Base-by-base conservation (phyloP, 2,888 invertebrate species). In the Minunthozetes semirufus region DNA sequence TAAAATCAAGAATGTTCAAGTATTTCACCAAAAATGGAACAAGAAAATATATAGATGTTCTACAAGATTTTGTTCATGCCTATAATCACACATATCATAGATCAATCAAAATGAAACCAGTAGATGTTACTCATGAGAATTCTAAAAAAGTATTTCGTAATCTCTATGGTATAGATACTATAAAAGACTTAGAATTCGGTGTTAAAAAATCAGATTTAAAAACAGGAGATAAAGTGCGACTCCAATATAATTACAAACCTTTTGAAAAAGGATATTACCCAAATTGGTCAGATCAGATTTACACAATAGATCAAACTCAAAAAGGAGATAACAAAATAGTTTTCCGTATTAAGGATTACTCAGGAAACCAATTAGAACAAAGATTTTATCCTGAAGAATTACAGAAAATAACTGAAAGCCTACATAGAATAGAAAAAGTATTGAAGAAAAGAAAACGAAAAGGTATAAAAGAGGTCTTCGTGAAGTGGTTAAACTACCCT, bases 1-100 rank as follows among this genome's bases (percentile, higher is more conserved):
- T 81, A 15, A 81, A 81, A 77, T 77, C 79, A 56, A 78, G 77
- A 74, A 79, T 81, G 76, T 81, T 63, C 17, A 63, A 33, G 19
- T 63, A 80, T 74, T 81, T 81, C 66, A 79, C 79, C 0, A 73
- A 74, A n/a, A 75, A 77, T 13, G 63, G 63, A 1, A 29, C 33
- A 3, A 29, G 19, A 33, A 63, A 56, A 25, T 56, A 25, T 8
- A 6, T 25, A 25, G 25, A 56, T 25, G 25, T 56, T 11, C 22
- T 56, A 11, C 11, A 56, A 13, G 15, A 56, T 6, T 56, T 56
- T 25, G 8, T 56, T 5, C 1, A 56, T 8, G 4, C 25, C 6
- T 56, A 56, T 25, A 56, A 56, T 25, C 22, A 25, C 2, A 4
- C 25, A 0, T 13, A 25, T 2, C 56, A 56, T 25, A 3, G 25